A percentile compares a stretch with the other conserved stretches of the same genome.
Conservation (phyloP, 1,140 invertebrate species). For the Saxidomus purpurata region DNA sequence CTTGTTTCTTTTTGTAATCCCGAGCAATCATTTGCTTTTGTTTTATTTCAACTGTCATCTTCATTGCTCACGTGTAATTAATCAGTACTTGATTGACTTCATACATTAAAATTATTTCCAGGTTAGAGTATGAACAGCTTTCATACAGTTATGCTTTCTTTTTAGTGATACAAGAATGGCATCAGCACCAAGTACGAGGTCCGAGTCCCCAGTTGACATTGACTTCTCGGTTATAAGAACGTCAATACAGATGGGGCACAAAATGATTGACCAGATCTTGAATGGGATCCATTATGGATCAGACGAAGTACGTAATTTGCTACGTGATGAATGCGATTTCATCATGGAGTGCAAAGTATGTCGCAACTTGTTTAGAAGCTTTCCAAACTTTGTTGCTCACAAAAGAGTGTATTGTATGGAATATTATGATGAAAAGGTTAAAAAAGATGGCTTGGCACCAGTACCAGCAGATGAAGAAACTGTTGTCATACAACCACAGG, state of each 20-base stretch:
- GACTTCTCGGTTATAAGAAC: constrained; percentile 80
- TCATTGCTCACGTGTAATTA: no score
- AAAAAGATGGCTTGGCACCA: not conserved
- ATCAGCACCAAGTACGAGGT: not conserved
- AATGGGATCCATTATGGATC: constrained; percentile 81
- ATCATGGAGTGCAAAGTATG: constrained; percentile 95
- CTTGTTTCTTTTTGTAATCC: no score
- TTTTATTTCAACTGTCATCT: no score
- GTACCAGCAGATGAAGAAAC: constrained; percentile 69
- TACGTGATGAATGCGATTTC: constrained; percentile 93
- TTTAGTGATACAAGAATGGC: not conserved
- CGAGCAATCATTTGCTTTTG: no score
- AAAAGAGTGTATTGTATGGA: constrained; percentile 92
- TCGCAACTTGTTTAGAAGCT: constrained; percentile 93
- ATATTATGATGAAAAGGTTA: constrained; percentile 51
- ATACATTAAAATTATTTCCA: no score
- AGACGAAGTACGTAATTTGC: constrained; percentile 89
- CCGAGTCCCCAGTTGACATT: constrained; percentile 53
- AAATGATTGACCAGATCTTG: constrained; percentile 79
- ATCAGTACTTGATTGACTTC: no score
- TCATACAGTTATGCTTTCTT: not conserved
- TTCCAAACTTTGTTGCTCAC: constrained; percentile 94
- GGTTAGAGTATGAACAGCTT: no score
- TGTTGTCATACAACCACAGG: constrained; percentile 78
- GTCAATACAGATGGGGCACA: constrained; percentile 76